Evolutionary conservation across 2,797 vertebrate species (phyloP).

Genomic region (Natrix natrix): DNA sequence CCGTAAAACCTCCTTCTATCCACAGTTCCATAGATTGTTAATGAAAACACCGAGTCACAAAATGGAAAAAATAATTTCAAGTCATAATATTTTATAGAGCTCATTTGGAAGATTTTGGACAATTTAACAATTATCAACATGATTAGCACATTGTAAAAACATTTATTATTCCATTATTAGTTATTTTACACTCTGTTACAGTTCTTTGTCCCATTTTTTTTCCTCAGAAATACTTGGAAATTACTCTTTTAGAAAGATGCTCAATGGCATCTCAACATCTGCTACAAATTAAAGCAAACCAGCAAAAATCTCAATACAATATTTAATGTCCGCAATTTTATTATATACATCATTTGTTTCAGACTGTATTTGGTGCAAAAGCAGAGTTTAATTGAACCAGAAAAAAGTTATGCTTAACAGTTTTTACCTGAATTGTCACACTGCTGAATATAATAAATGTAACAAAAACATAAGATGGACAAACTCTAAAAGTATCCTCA

Average conservation of each 20-base stretch:
- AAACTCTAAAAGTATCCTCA: conserved; percentile 60
- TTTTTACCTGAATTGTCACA: conserved; percentile 71
- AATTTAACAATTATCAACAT: not conserved
- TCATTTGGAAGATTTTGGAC: not conserved
- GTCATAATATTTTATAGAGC: not conserved
- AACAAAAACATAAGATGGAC: conserved; percentile 54
- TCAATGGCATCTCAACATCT: conserved; percentile 35
- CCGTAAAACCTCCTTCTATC: not conserved
- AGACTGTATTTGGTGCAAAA: conserved; percentile 66
- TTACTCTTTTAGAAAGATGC: conserved; percentile 10
- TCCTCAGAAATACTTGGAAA: not conserved
- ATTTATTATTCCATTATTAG: not conserved
- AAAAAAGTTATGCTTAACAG: conserved; percentile 63
- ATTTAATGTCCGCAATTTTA: conserved; percentile 75
- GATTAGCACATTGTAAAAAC: not conserved
- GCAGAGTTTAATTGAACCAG: conserved; percentile 71
- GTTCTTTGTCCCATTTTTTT: not conserved
- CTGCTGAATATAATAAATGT: conserved; percentile 66
- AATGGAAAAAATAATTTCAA: not conserved
- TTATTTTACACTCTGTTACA: not conserved
- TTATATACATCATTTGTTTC: conserved; percentile 72
- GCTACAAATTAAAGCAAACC: conserved; percentile 62
- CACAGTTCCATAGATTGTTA: not conserved
- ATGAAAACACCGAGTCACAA: not conserved
- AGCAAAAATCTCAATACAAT: conserved; percentile 68